Percentiles rank a stretch among this genome's conserved stretches.
Conservation (phyloP, 2,797 vertebrate genomes). For the Thaleichthys pacificus region DNA sequence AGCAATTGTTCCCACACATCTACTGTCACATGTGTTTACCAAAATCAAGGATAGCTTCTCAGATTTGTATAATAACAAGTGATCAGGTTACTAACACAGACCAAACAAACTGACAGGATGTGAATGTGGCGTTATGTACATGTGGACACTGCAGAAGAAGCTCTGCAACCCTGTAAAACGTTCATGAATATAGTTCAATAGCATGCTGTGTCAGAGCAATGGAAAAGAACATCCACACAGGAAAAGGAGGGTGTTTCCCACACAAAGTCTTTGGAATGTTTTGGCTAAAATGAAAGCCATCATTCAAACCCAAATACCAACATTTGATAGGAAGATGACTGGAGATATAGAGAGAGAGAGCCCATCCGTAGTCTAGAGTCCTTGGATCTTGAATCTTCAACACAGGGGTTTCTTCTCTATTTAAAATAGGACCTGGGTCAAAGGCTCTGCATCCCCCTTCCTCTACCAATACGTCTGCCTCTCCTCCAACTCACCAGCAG, state of each 20-base stretch:
- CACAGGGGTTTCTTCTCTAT: conserved; percentile 66
- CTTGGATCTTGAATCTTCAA: conserved; percentile 53
- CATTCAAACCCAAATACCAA: conserved; percentile 72
- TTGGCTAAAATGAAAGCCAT: conserved; percentile 71
- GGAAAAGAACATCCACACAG: conserved; percentile 47
- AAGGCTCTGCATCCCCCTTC: conserved; percentile 23
- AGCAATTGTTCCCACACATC: not conserved
- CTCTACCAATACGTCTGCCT: conserved; percentile 52
- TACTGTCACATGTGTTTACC: conserved; percentile 6
- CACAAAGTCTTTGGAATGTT: conserved; percentile 61
- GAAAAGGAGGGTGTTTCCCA: conserved; percentile 64
- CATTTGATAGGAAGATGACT: conserved; percentile 70
- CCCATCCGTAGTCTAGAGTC: conserved; percentile 63
- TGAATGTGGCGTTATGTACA: conserved; percentile 12
- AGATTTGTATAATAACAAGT: conserved; percentile 12
- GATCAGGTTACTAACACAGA: conserved; percentile 1
- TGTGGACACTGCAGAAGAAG: not conserved
- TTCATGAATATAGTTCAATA: conserved; percentile 40
- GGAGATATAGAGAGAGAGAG: conserved; percentile 52
- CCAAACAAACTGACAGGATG: not conserved
- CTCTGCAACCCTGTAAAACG: not conserved
- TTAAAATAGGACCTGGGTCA: conserved; percentile 47
- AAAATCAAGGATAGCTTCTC: conserved; percentile 3
- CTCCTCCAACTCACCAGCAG: conserved; percentile 67
- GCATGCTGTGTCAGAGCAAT: conserved; percentile 51